Conservation (phyloP, 2,113 vertebrate species). For the Anas platyrhynchos region DNA sequence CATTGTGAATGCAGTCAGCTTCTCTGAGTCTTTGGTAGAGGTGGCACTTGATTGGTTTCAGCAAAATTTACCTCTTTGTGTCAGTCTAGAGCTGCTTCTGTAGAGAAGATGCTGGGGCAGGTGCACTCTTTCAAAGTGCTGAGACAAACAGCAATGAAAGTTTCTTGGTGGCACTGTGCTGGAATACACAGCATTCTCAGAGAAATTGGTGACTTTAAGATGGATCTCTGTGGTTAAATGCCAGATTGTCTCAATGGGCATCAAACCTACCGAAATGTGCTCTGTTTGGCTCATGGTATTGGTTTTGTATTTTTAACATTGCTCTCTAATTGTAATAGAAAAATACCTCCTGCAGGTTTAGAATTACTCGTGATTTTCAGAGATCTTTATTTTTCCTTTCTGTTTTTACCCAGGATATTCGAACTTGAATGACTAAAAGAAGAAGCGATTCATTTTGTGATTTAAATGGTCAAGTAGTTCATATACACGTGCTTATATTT, state of each 20-base stretch:
- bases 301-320: neutral
- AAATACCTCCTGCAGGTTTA: neutral
- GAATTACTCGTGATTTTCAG: neutral
- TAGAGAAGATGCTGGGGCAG: neutral
- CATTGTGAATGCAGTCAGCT: neutral
- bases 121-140: neutral
- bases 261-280: neutral
- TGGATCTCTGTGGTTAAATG: neutral
- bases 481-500: rapidly evolving
- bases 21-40: neutral
- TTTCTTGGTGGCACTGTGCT: neutral
- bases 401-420: neutral
- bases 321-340: neutral
- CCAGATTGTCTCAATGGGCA: neutral
- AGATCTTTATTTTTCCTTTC: neutral
- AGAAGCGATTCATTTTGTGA: neutral
- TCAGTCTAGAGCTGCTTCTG: neutral
- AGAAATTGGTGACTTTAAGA: neutral
- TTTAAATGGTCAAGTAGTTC: neutral
- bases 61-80: neutral
- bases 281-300: neutral
- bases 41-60: neutral
- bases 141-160: neutral
- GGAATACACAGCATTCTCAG: neutral
- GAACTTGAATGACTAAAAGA: neutral